Evolutionary conservation across 2,888 invertebrate species (phyloP).

Genomic region (Dasypolia templi): DNA sequence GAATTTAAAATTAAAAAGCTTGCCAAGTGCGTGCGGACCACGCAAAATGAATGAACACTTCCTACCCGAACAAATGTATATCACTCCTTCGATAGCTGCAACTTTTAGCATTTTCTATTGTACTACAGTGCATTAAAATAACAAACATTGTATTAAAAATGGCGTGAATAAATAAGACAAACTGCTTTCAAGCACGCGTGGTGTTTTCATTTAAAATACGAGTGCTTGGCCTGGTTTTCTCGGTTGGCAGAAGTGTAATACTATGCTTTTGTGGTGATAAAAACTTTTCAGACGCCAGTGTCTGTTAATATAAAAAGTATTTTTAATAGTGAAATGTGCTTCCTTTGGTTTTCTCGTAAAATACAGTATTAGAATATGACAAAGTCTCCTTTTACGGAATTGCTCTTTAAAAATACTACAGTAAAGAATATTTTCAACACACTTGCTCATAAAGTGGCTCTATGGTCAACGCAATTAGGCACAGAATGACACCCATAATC

Average conservation of each 20-base stretch:
- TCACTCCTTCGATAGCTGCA: neutral
- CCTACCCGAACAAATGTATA: neutral
- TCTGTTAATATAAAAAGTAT: slow-evolving; percentile 28
- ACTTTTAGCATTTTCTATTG: neutral
- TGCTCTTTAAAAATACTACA: neutral
- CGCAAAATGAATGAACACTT: neutral
- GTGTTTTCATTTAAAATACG: slow-evolving; percentile 50
- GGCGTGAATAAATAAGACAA: slow-evolving; percentile 32
- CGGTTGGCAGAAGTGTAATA: slow-evolving; percentile 26
- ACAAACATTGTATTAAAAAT: slow-evolving; percentile 23
- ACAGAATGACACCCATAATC: too few relatives aligned
- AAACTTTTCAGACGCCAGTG: slow-evolving; percentile 43
- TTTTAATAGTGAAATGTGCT: slow-evolving; percentile 24
- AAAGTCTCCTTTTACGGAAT: neutral
- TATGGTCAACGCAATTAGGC: too few relatives aligned
- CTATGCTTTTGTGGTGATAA: slow-evolving; percentile 31
- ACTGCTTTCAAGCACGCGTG: slow-evolving; percentile 38
- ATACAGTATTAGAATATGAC: slow-evolving; percentile 18
- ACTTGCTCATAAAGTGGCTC: too few relatives aligned
- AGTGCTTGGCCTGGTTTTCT: slow-evolving; percentile 50
- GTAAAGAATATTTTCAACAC: too few relatives aligned
- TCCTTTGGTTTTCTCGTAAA: slow-evolving; percentile 32
- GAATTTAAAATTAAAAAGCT: too few relatives aligned
- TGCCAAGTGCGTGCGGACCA: too few relatives aligned
- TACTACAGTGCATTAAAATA: slow-evolving; percentile 18